Evolutionary conservation across 2,888 invertebrate species (phyloP).

Genomic region (Rotaria sp.): DNA sequence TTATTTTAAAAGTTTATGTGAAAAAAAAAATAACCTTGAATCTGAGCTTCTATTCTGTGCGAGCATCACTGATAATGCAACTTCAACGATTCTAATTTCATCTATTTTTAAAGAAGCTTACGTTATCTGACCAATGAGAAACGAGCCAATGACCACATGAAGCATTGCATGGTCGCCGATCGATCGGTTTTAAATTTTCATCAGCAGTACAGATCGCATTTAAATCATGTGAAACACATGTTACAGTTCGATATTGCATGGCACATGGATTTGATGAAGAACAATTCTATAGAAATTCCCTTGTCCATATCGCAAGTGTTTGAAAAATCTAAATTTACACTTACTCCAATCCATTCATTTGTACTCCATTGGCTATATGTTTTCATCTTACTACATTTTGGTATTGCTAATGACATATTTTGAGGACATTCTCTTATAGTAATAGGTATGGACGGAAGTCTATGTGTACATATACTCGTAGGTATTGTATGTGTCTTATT

Average conservation of each 20-base stretch:
- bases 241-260: neutral
- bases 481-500: neutral
- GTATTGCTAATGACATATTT: neutral
- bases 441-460: neutral
- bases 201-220: neutral
- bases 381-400: neutral
- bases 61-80: no score
- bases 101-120: neutral
- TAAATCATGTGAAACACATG: neutral
- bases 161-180: neutral
- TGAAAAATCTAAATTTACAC: neutral
- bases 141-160: neutral
- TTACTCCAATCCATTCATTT: neutral
- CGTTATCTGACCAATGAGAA: neutral
- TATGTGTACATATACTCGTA: neutral
- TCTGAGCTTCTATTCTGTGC: no score
- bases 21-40: no score
- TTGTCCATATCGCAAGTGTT: no score
- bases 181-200: neutral
- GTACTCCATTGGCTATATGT: neutral
- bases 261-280: neutral
- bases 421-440: conserved; percentile 1
- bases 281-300: neutral
- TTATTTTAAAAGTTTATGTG: no score
- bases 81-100: no score